A percentile compares a stretch with the other conserved stretches of the same genome.
These are phyloP conservation scores for Cairina moschata DNA, from an alignment of 2,113 vertebrate species.

Conservation along the genomic window DNA sequence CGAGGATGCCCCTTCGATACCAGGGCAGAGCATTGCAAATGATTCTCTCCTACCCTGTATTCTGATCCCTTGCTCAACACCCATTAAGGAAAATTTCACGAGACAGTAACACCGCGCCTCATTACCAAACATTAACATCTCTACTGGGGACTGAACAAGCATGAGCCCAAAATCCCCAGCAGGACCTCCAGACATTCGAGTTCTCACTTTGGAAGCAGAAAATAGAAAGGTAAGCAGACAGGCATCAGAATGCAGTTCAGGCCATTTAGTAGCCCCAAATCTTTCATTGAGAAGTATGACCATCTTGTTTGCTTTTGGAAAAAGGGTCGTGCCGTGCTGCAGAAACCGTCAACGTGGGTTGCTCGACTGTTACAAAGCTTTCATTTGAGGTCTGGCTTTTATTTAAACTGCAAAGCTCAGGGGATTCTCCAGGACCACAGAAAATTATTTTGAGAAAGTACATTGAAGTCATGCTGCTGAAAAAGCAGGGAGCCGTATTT, in stretches of 20 bases:
- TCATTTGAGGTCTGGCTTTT: slow-evolving; percentile 52
- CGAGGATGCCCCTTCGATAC: background rate
- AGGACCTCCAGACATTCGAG: background rate
- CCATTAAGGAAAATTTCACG: background rate
- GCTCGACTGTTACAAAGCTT: slow-evolving; percentile 7
- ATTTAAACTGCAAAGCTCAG: slow-evolving; percentile 55
- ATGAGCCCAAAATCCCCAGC: background rate
- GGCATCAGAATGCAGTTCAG: background rate
- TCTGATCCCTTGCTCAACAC: background rate
- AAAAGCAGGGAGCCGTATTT: background rate
- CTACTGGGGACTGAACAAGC: background rate
- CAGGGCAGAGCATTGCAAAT: fast-evolving
- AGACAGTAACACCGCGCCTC: background rate
- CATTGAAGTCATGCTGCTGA: slow-evolving; percentile 1
- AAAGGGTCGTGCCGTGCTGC: background rate
- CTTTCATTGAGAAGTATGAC: background rate
- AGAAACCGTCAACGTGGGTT: background rate
- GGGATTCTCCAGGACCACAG: slow-evolving; percentile 50
- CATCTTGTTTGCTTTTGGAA: slow-evolving; percentile 13
- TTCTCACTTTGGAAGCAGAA: background rate
- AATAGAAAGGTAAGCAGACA: background rate
- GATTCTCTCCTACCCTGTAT: background rate
- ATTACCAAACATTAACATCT: background rate
- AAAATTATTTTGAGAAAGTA: slow-evolving; percentile 46
- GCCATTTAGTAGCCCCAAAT: background rate